Conservation (phyloP, 1,140 invertebrate genomes). For the Apis cerana region DNA sequence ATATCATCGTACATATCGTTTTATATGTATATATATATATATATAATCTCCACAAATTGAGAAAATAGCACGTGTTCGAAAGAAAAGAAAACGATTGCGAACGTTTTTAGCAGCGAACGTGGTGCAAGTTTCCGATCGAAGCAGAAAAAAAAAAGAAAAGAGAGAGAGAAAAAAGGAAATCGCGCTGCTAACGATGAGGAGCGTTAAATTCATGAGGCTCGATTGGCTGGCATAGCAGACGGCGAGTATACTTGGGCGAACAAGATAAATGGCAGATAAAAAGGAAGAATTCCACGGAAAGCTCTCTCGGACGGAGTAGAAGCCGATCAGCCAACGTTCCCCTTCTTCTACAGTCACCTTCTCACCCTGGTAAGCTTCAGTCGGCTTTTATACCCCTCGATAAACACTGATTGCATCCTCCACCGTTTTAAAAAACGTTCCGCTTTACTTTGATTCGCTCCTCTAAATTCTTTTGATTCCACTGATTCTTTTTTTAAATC, state of each 20-base stretch:
- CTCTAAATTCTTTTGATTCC: no score
- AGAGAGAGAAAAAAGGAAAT: not conserved
- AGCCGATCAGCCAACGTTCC: conserved; percentile 5
- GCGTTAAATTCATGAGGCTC: conserved; percentile 36
- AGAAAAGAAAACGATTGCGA: not conserved
- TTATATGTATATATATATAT: no score
- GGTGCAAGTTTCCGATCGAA: not conserved
- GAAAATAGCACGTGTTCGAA: not conserved
- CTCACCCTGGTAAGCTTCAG: conserved; percentile 34
- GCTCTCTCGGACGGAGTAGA: conserved; percentile 2
- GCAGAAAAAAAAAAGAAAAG: not conserved
- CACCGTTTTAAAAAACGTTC: conserved; percentile 4
- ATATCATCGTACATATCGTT: no score
- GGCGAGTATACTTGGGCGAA: conserved; percentile 12
- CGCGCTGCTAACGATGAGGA: conserved; percentile 37
- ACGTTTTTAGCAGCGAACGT: not conserved
- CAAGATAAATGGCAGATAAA: conserved; percentile 54
- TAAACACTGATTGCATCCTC: conserved; percentile 55
- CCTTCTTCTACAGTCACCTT: conserved; percentile 25
- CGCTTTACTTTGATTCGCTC: not conserved
- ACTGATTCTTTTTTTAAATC: no score
- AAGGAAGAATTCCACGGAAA: conserved; percentile 7
- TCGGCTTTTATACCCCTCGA: conserved; percentile 49
- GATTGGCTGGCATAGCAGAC: conserved; percentile 32
- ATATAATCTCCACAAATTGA: no score